Evolutionary conservation across 2,113 vertebrate genomes (phyloP).

Genomic region (Prunella himalayana): DNA sequence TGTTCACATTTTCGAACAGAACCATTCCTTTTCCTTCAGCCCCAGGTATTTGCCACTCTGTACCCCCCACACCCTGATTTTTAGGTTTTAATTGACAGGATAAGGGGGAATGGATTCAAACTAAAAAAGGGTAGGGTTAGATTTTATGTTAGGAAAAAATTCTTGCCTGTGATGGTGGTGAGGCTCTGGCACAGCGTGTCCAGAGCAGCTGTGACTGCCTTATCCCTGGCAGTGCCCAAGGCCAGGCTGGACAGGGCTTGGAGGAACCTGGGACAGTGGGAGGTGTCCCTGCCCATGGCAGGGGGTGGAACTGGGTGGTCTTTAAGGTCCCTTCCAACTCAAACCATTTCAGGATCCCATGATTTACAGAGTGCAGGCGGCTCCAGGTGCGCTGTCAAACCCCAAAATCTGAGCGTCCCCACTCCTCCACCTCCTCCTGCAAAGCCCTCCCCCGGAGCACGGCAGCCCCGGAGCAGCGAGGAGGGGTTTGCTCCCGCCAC

Average conservation of each 20-base stretch:
- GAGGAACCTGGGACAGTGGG: rapidly evolving
- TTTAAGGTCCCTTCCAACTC: neutral
- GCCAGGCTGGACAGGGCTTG: rapidly evolving
- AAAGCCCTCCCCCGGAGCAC: neutral
- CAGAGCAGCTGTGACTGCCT: neutral
- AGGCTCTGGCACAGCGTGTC: neutral
- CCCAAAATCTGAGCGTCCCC: neutral
- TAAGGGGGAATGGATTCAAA: neutral
- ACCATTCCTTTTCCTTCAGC: neutral
- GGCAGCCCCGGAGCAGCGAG: neutral
- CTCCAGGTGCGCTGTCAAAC: neutral
- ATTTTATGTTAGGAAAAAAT: neutral
- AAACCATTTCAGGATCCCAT: no score
- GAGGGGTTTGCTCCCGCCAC: neutral
- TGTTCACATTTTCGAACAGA: neutral
- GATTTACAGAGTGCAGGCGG: neutral
- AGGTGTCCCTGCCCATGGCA: neutral
- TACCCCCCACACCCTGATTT: neutral
- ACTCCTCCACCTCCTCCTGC: neutral
- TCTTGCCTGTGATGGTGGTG: rapidly evolving
- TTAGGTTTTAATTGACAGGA: neutral
- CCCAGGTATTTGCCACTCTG: neutral
- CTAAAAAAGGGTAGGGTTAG: neutral
- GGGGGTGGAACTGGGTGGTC: rapidly evolving
- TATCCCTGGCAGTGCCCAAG: neutral